Conservation (phyloP, 1,140 invertebrate genomes). For the Lysiphlebus fabarum region DNA sequence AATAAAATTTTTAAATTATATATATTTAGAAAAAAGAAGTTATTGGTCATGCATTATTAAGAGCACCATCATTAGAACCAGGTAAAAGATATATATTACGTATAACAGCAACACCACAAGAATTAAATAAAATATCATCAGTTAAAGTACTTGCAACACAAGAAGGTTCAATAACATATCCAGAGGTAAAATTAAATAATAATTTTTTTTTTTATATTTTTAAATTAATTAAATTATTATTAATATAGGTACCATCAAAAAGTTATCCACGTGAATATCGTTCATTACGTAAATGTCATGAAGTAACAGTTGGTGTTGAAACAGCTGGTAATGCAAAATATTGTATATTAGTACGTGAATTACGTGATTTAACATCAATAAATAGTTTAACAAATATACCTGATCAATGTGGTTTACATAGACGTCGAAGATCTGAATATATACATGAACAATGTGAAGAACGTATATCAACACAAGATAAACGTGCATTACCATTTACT, state of each 20-base stretch:
- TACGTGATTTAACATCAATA: conserved; percentile 31
- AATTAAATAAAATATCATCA: conserved; percentile 40
- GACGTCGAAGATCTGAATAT: conserved; percentile 41
- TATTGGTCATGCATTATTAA: conserved; percentile 42
- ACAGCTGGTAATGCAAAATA: conserved; percentile 44
- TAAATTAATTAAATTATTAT: conserved; percentile 4
- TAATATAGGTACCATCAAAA: conserved; percentile 37
- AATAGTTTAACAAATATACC: conserved; percentile 33
- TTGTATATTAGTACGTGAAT: conserved; percentile 42
- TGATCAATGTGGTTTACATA: conserved; percentile 43
- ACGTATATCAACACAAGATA: conserved; percentile 34
- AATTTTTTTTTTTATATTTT: not conserved
- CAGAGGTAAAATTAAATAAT: conserved; percentile 35
- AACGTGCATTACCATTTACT: conserved; percentile 39
- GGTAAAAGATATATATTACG: conserved; percentile 47
- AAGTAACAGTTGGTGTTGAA: conserved; percentile 45
- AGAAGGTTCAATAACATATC: conserved; percentile 43
- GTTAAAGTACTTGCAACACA: conserved; percentile 48
- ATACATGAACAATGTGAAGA: conserved; percentile 42
- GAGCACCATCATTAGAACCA: conserved; percentile 42
- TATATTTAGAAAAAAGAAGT: conserved; percentile 49
- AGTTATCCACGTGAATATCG: conserved; percentile 43
- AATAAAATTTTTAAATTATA: conserved; percentile 4
- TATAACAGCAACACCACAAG: conserved; percentile 42
- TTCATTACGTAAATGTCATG: conserved; percentile 39